Conservation (phyloP, 2,888 invertebrate species). For the Allophyes oxyacanthae region DNA sequence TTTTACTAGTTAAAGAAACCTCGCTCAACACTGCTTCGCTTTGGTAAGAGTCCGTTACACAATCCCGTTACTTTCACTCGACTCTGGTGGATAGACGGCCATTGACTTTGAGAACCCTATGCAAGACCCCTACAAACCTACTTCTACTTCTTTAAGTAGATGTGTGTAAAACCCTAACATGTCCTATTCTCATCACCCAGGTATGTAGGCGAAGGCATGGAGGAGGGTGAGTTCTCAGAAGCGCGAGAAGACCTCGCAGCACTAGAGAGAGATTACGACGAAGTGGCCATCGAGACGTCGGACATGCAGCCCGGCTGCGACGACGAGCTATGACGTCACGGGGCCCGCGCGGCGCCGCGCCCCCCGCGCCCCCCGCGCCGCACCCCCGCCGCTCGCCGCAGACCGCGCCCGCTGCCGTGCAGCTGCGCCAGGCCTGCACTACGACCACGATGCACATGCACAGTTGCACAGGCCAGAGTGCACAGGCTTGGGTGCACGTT, state of each 20-base stretch:
- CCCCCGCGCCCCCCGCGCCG: slow-evolving; percentile 38
- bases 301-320: slow-evolving; percentile 80
- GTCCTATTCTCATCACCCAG: slow-evolving; percentile 67
- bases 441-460: slow-evolving; percentile 20
- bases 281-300: slow-evolving; percentile 91
- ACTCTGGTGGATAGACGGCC: too few species aligned
- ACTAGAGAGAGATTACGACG: slow-evolving; percentile 93
- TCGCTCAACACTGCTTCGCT: too few species aligned
- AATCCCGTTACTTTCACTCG: too few species aligned
- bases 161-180: too few species aligned
- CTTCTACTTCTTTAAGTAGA: too few species aligned
- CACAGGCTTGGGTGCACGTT: slow-evolving; percentile 8
- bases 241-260: slow-evolving; percentile 94
- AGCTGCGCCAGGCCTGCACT: slow-evolving; percentile 22
- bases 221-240: slow-evolving; percentile 95
- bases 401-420: slow-evolving; percentile 30
- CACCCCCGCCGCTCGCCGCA: slow-evolving; percentile 47
- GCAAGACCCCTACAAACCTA: too few species aligned
- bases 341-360: slow-evolving; percentile 23
- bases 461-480: slow-evolving; percentile 15
- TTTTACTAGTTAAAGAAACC: too few species aligned
- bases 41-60: too few species aligned
- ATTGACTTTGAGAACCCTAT: too few species aligned
- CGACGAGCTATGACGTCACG: slow-evolving; percentile 75
- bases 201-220: slow-evolving; percentile 96